A percentile compares a stretch with the other conserved stretches of the same genome.
phyloP scores from a whole-genome alignment of 2,113 vertebrate genomes.

The Garra rufa region DNA sequence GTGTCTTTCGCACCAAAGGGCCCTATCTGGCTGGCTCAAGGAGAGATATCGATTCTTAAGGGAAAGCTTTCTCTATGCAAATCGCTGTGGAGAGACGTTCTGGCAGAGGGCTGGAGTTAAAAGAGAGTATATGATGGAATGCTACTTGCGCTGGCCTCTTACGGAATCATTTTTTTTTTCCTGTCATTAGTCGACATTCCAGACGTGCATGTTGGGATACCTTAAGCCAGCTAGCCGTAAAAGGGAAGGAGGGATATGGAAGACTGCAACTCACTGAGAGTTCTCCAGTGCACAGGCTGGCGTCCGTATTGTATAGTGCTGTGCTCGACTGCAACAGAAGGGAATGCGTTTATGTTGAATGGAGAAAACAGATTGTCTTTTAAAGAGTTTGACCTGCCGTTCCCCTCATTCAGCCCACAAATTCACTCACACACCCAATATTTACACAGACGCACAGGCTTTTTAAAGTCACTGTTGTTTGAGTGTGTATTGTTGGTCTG shows the following conservation, averaged over 20 bases:
- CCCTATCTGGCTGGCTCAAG: conserved; percentile 42
- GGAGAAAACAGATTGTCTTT: conserved; percentile 67
- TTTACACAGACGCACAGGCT: conserved; percentile 45
- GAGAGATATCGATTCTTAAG: conserved; percentile 38
- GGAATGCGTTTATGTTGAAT: conserved; percentile 61
- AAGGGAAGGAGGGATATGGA: conserved; percentile 52
- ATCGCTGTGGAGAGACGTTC: conserved; percentile 14
- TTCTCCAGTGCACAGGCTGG: conserved; percentile 44
- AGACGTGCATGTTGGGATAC: conserved; percentile 55
- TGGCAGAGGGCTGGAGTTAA: conserved; percentile 34
- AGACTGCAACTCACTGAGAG: conserved; percentile 41
- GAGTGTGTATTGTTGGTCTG: conserved; percentile 30
- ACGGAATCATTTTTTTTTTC: conserved; percentile 43
- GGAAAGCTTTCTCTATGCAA: conserved; percentile 20
- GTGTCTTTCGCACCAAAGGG: conserved; percentile 48
- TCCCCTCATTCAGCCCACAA: conserved; percentile 50
- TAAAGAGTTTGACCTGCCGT: conserved; percentile 63
- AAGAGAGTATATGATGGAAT: conserved; percentile 46
- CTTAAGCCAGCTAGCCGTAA: conserved; percentile 54
- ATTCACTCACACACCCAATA: conserved; percentile 36
- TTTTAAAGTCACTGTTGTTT: conserved; percentile 25
- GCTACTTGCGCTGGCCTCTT: conserved; percentile 51
- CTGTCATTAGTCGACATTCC: conserved; percentile 58
- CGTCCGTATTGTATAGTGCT: conserved; percentile 62
- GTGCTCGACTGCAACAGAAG: conserved; percentile 45